These are phyloP conservation scores for Aegotheles bennettii DNA, from an alignment of 2,113 vertebrate genomes.

Conservation along the genomic window DNA sequence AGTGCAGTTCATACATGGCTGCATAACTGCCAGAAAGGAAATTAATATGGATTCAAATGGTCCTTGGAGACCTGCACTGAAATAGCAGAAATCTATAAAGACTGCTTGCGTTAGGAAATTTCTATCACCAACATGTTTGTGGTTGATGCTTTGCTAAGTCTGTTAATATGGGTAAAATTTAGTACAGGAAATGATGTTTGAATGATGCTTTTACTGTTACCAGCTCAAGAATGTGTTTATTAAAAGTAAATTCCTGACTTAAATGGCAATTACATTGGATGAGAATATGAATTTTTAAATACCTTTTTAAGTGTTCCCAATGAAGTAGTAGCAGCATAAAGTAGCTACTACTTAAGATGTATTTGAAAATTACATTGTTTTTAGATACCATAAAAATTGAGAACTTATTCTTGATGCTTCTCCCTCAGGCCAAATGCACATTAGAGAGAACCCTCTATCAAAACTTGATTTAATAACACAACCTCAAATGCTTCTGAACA, in stretches of 20 bases:
- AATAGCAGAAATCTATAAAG: slow-evolving; percentile 92
- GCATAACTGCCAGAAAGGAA: slow-evolving; percentile 99
- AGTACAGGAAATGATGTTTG: slow-evolving; percentile 70
- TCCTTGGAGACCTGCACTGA: slow-evolving; percentile 84
- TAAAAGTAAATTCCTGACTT: slow-evolving; percentile 63
- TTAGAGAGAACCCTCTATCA: not conserved
- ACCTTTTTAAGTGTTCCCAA: not conserved
- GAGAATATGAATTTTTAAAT: slow-evolving; percentile 42
- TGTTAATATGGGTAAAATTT: slow-evolving; percentile 68
- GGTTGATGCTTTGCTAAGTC: slow-evolving; percentile 77
- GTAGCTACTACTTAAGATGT: not conserved
- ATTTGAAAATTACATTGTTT: not conserved
- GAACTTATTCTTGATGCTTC: not conserved
- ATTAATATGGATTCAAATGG: slow-evolving; percentile 99
- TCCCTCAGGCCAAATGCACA: not conserved
- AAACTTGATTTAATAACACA: not conserved
- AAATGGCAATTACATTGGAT: not conserved
- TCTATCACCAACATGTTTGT: slow-evolving; percentile 82
- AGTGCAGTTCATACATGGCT: slow-evolving; percentile 92
- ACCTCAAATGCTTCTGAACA: not conserved
- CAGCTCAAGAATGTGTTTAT: slow-evolving; percentile 63
- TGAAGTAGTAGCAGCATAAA: not conserved
- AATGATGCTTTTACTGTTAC: slow-evolving; percentile 57
- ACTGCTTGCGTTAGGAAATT: slow-evolving; percentile 88
- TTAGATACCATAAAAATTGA: not conserved